Conservation (phyloP, 2,797 vertebrate genomes). For the Lepus townsendii region DNA sequence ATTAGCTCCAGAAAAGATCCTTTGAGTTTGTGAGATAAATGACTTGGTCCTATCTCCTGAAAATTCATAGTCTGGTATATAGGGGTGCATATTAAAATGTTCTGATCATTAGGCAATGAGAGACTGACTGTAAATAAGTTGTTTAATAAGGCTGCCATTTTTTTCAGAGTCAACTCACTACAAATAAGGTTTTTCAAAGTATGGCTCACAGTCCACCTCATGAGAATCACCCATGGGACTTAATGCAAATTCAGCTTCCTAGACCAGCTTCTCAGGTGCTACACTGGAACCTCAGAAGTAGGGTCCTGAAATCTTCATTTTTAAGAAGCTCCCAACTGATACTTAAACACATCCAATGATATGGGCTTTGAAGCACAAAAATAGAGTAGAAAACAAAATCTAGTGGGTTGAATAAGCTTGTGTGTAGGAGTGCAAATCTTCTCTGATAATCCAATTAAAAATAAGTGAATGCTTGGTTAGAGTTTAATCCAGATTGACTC, state of each 20-base stretch:
- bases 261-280: neutral
- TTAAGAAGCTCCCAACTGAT: neutral
- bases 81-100: neutral
- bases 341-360: accelerated
- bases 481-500: neutral
- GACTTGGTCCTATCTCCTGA: neutral
- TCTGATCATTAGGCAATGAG: neutral
- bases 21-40: conserved; percentile 41
- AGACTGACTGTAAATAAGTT: neutral
- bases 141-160: neutral
- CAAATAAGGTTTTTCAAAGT: neutral
- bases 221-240: neutral
- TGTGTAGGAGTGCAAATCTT: accelerated
- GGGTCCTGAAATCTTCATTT: neutral
- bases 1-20: conserved; percentile 69
- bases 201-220: neutral
- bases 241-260: neutral
- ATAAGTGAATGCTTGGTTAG: neutral
- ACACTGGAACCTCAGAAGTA: neutral
- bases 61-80: conserved; percentile 5
- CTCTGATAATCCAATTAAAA: neutral
- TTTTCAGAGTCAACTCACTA: neutral
- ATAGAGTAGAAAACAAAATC: accelerated
- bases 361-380: neutral
- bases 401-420: neutral